Conservation (phyloP, 2,113 vertebrate genomes). For the Aspidoscelis tigris region DNA sequence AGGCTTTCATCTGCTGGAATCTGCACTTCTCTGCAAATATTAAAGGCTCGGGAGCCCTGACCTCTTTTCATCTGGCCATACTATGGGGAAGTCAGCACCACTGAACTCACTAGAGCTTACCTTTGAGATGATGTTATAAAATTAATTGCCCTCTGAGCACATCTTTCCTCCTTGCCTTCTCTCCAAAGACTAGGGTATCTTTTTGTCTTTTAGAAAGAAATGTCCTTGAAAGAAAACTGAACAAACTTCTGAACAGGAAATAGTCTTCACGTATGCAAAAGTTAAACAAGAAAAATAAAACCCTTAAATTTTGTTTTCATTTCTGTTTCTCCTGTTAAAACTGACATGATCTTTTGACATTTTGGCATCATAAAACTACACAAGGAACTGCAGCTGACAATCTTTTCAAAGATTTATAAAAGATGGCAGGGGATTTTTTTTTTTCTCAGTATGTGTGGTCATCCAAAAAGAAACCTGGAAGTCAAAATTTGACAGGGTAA, state of each 20-base stretch:
- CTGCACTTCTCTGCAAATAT: no score
- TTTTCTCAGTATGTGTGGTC: constrained; percentile 8
- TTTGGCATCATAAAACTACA: neutral
- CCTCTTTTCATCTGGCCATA: no score
- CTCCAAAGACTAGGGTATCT: neutral
- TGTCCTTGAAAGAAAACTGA: neutral
- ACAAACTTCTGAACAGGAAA: neutral
- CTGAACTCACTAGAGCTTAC: neutral
- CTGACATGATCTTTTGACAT: neutral
- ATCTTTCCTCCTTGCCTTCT: neutral
- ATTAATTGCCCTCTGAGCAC: neutral
- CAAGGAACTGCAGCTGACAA: constrained; percentile 1
- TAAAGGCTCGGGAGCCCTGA: no score
- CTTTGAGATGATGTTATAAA: neutral
- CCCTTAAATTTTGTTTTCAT: neutral
- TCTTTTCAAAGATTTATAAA: neutral
- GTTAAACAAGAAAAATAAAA: neutral
- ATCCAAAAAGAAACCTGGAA: constrained; percentile 21
- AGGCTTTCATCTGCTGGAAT: no score
- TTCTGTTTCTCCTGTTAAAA: constrained; percentile 18
- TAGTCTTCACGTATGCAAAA: constrained; percentile 8
- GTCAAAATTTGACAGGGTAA: neutral
- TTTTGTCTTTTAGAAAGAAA: neutral
- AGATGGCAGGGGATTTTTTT: neutral
- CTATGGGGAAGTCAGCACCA: neutral